Base-by-base conservation (phyloP, 2,797 vertebrate species). In the Gobio occitaniae region DNA sequence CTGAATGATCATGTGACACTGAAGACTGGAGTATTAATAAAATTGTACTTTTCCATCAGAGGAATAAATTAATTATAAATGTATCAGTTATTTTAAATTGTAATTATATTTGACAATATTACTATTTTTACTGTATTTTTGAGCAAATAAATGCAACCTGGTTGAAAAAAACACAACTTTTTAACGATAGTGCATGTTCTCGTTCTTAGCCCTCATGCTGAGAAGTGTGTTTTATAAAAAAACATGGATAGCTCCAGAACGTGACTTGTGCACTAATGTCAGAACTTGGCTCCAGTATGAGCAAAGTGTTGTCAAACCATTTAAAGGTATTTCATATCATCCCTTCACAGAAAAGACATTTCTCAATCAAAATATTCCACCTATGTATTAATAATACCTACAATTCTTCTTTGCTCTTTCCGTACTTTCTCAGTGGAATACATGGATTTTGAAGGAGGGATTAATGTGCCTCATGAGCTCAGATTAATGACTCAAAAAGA, bases 401-500 rank as follows among this genome's bases (percentile, higher is more conserved):
- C 75, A 25, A 38, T 61, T 78, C 91, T 81, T 68, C 41, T 52
- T 81, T 82, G 32, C 84, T 59, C 80, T 38, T 69, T 82, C 86
- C 50, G 41, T 25, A 11, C 77, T 87, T 84, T 82, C 82, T 81
- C 78, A 88, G 88, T 83, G 87, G 88, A 90, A 90, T 86, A 87
- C 84, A 89, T 87, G 91, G 90, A 90, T 86, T 86, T 90, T 90
- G 90, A 92, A 90, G 61, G 68, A 92, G 91, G 94, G 25, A 25
- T 25, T 25, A 25, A 25, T 25, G 25, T 25, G 25, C 25, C 25
- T 25, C 25, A 25, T 25, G 25, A 25, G 25, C 25, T 25, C 25
- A 25, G 25, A 25, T 25, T 25, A 25, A 25, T 25, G 25, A 25
- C 25, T 25, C 25, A 25, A 25, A 25, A 25, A 25, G 25, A 94